Evolutionary conservation across 1,140 invertebrate species (phyloP), one percentile per base, ranked within the genome.

Genomic region (Nixonia krombeini): DNA sequence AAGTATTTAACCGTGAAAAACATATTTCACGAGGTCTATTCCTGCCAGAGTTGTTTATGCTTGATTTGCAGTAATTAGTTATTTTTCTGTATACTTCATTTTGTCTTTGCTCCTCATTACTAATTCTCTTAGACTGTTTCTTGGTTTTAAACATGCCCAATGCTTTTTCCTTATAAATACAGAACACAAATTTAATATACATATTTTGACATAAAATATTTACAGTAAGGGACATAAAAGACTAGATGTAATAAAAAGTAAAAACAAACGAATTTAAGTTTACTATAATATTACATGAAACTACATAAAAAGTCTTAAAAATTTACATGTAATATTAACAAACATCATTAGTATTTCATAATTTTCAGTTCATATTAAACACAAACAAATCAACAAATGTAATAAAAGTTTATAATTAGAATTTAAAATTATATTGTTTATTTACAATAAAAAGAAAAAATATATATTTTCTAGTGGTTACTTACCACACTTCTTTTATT

Each of bases 1-100:
- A 9, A 10, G 35, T 33, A 44, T 51, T 50, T 15, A n/a, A 47
- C 9, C 12, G 8, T n/a, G 13, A 33, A 52, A 53, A 56, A 21
- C 25, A 21, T 23, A 28, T 52, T 51, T 26, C 33, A 9, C 16
- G 26, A 2, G 10, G 8, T 13, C n/a, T 40, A 23, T n/a, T 40
- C 5, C 17, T 17, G 21, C 15, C 16, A 10, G 5, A 9, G 4
- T 23, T 37, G 1, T 38, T 17, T 6, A 21, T 28, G 12, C 35
- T 31, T n/a, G 37, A 41, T 12, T 9, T 51, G 23, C 49, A 51
- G 7, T 28, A 16, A 16, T 16, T 4, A 1, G 7, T 25, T 7
- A 17, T 41, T 40, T 40, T 51, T 9, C 18, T 6, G 18, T 15
- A 1, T 10, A 7, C 17, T 40, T 40, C 16, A 6, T 28, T 7